Conservation (phyloP, 2,888 invertebrate species). For the Drosophila histrio region DNA sequence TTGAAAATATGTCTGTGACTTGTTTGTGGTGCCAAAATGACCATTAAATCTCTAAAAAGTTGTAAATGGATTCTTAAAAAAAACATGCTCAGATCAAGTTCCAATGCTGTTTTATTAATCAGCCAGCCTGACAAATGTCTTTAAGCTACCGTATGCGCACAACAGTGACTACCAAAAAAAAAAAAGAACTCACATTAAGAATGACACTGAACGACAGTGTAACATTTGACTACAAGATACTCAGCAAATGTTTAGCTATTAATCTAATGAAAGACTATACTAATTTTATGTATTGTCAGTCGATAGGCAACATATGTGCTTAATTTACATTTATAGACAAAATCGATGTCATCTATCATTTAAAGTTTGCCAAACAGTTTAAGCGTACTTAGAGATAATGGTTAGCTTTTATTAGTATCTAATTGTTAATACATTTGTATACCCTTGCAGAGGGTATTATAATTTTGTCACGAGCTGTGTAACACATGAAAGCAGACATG, state of each 20-base stretch:
- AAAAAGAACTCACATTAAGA: constrained; percentile 9
- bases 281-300: not conserved
- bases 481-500: no score
- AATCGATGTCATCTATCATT: no score
- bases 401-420: no score
- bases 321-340: no score
- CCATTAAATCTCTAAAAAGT: constrained; percentile 50
- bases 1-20: constrained; percentile 28
- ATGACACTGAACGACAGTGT: constrained; percentile 11
- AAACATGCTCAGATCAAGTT: constrained; percentile 51
- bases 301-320: no score
- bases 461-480: no score
- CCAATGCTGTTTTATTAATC: constrained; percentile 43
- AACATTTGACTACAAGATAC: constrained; percentile 30
- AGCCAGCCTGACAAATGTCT: constrained; percentile 54
- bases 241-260: constrained; percentile 9
- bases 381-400: no score
- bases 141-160: constrained; percentile 47
- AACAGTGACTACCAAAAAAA: not conserved
- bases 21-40: constrained; percentile 47
- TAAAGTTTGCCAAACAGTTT: no score
- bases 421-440: no score
- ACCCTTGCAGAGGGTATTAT: no score
- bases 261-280: not conserved
- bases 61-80: constrained; percentile 58